Percentiles rank a stretch among this genome's conserved stretches.
phyloP scores from a whole-genome alignment of 2,888 invertebrate species.

The Strigamia maritima region DNA sequence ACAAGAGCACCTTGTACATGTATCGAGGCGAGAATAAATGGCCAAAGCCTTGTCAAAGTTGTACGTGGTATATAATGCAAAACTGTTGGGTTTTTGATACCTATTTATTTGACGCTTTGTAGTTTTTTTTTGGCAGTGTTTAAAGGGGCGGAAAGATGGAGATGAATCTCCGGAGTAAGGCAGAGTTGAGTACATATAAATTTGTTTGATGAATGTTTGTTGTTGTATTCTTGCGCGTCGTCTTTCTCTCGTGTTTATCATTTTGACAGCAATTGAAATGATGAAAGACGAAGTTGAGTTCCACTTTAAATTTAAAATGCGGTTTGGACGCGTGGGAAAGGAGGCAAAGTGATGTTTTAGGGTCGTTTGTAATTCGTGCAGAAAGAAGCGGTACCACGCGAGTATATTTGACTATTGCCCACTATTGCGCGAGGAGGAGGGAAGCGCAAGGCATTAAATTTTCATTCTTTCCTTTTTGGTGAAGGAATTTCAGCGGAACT shows the following conservation, averaged over 20 bases:
- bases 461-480: conserved; percentile 16
- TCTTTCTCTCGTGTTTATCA: not conserved
- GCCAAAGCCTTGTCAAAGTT: not conserved
- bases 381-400: not conserved
- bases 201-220: not conserved
- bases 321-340: not conserved
- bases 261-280: not conserved
- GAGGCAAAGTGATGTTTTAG: not conserved
- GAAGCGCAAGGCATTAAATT: not conserved
- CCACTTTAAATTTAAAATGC: not conserved
- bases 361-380: not conserved
- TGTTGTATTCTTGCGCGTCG: not conserved
- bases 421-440: not conserved
- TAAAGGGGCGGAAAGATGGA: not conserved
- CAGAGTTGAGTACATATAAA: not conserved
- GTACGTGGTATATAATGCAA: not conserved
- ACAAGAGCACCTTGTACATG: not conserved
- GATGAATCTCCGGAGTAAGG: not conserved
- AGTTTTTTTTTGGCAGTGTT: not conserved
- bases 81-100: not conserved
- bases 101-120: not conserved
- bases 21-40: not conserved
- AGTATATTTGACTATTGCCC: not conserved
- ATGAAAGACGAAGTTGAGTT: not conserved
- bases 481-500: conserved; percentile 19